A percentile compares a stretch with the other conserved stretches of the same genome.
Evolutionary conservation across 1,140 invertebrate species (phyloP).

Genomic region (Pseudachorutes palmiensis): DNA sequence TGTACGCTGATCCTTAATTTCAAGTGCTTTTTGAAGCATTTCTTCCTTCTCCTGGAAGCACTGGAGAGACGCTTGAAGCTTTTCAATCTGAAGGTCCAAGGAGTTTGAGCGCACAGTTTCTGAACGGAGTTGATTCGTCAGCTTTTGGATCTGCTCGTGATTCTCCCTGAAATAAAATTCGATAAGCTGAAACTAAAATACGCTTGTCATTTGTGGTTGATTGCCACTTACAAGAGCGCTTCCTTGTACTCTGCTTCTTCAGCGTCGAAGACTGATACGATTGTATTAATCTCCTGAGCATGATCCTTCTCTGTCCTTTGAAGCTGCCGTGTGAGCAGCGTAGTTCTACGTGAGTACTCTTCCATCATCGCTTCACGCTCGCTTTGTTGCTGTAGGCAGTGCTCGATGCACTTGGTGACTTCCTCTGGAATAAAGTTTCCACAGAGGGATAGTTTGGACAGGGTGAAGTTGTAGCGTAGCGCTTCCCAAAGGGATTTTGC

Average conservation of each 20-base stretch:
- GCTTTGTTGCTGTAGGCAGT: conserved; percentile 25
- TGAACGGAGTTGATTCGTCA: conserved; percentile 3
- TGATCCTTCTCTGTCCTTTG: conserved; percentile 32
- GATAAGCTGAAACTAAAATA: conserved; percentile 9
- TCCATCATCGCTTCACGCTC: conserved; percentile 30
- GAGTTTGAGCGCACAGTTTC: background rate
- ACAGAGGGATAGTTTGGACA: conserved; percentile 41
- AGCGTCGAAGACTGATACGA: conserved; percentile 26
- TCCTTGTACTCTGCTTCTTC: conserved; percentile 31
- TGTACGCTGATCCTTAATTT: conserved; percentile 25
- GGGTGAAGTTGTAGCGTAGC: conserved; percentile 40
- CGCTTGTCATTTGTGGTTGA: background rate
- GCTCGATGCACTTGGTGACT: conserved; percentile 40
- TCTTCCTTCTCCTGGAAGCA: conserved; percentile 17
- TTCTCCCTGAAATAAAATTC: conserved; percentile 11
- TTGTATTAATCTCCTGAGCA: conserved; percentile 28
- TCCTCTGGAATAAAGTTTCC: conserved; percentile 46
- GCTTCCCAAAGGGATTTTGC: conserved; percentile 42
- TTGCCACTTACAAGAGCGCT: conserved; percentile 1
- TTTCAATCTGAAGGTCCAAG: conserved; percentile 13
- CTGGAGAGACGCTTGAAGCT: conserved; percentile 10
- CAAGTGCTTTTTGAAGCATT: conserved; percentile 18
- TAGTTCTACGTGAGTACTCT: conserved; percentile 27
- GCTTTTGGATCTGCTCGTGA: conserved; percentile 9
- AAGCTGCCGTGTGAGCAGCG: conserved; percentile 26